Base-by-base conservation (phyloP, 2,888 invertebrate genomes). In the Eilema depressum region DNA sequence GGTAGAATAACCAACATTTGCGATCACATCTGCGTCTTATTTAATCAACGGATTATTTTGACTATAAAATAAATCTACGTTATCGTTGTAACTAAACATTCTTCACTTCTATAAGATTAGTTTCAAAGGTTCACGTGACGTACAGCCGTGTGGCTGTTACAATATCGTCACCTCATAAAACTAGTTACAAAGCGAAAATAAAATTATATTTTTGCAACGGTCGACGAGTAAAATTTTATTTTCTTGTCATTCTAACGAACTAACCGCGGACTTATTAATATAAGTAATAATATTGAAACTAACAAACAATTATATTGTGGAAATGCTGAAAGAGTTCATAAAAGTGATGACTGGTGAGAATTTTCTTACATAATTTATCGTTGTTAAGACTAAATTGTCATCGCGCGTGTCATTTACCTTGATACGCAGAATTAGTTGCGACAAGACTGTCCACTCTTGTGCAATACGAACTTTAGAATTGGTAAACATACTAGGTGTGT, bases 281-380 rank as follows among this genome's bases (percentile, higher is more conserved):
- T 60, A 69, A n/a, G 28, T 23, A 33, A 65, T 71, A 66, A 65
- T 41, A 63, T 64, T 47, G 5, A 56, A 63, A 37, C 26, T 63
- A 59, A 70, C 57, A 30, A 71, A 65, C 53, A 79, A 72, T 77
- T 77, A 69, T 62, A 63, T 53, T 25, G 64, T 17, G 56, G 26
- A 61, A 64, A 68, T 59, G 70, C 59, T 69, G 66, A 67, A 73
- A 71, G 10, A 71, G 63, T 76, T 78, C 71, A 74, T 68, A 71
- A 64, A 73, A 57, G 66, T 60, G 83, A 76, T 76, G 78, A 84
- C 75, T 70, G 78, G 73, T 69, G 75, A 77, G 80, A 82, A 78
- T 82, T 68, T 74, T 70, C 57, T 20, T 3, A 71, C 47, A 68
- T 73, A 74, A 85, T 85, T 79, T 83, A 85, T 80, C 65, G 72